Percentiles rank a stretch among this genome's conserved stretches.
These are phyloP conservation scores for Pygathrix nemaeus DNA, from an alignment of 2,113 vertebrate genomes.

Conservation along the genomic window DNA sequence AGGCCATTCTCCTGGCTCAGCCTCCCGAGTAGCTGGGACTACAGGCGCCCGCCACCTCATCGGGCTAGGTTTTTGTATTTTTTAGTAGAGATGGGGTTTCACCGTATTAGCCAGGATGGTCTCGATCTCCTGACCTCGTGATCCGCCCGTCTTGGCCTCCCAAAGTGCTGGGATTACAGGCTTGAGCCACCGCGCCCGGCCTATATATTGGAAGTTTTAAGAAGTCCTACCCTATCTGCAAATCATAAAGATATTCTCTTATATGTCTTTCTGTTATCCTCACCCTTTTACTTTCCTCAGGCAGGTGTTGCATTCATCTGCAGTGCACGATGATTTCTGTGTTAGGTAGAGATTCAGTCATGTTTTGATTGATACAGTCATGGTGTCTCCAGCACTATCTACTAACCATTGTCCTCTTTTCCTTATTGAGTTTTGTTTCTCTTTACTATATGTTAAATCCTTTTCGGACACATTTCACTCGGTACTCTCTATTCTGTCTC, in stretches of 20 bases:
- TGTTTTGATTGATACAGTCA: not conserved
- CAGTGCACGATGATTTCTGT: not conserved
- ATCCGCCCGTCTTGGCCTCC: no score
- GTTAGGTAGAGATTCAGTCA: not conserved
- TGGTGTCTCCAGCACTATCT: not conserved
- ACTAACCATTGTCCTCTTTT: not conserved
- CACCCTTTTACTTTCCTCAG: not conserved
- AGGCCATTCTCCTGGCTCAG: no score
- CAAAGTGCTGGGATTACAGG: no score
- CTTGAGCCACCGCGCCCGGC: no score
- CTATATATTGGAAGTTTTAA: not conserved
- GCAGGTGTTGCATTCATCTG: not conserved
- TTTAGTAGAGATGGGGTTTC: no score
- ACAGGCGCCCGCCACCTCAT: no score
- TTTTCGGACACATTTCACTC: fast-evolving
- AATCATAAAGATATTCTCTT: not conserved
- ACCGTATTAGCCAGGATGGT: no score
- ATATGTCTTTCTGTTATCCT: not conserved
- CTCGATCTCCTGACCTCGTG: no score
- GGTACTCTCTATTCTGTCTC: not conserved
- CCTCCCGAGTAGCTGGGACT: no score
- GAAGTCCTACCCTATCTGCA: not conserved
- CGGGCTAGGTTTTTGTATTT: no score
- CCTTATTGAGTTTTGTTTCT: not conserved
- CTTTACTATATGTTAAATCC: no score